These are phyloP conservation scores for Meiosimyza decipiens DNA, from an alignment of 2,888 invertebrate genomes.

Conservation along the genomic window DNA sequence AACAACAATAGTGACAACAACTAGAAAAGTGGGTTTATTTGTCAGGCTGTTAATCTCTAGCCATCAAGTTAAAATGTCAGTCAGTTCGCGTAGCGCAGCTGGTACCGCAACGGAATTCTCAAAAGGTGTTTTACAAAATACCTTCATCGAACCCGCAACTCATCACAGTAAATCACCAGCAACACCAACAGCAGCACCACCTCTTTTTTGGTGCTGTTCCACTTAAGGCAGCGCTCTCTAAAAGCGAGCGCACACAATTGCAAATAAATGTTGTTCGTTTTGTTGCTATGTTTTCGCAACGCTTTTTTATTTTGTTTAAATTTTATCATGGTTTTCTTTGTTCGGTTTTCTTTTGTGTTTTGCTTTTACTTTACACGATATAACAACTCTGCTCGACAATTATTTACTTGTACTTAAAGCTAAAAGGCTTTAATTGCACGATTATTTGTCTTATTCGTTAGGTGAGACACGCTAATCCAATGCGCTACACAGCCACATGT, in stretches of 20 bases:
- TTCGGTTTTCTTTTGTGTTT: slow-evolving; percentile 42
- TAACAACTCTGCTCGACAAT: slow-evolving; percentile 54
- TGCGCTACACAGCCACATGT: slow-evolving; percentile 1
- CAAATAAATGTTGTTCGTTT: slow-evolving; percentile 7
- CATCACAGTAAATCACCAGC: slow-evolving; percentile 50
- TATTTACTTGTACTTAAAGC: slow-evolving; percentile 63
- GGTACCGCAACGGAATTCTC: slow-evolving; percentile 10
- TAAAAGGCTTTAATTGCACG: slow-evolving; percentile 64
- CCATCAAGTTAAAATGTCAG: slow-evolving; percentile 47
- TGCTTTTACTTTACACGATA: slow-evolving; percentile 32
- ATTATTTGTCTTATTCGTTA: slow-evolving; percentile 65
- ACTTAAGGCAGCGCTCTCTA: neutral
- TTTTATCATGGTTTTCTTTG: slow-evolving; percentile 36
- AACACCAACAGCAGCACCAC: no score
- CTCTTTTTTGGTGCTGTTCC: neutral
- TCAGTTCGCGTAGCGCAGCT: slow-evolving; percentile 6
- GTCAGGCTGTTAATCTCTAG: slow-evolving; percentile 63
- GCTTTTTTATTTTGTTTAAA: neutral
- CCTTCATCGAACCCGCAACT: slow-evolving; percentile 54
- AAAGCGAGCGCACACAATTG: neutral
- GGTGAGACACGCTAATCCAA: slow-evolving; percentile 62
- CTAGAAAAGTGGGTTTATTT: slow-evolving; percentile 45
- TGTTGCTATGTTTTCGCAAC: neutral
- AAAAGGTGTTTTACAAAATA: no score
- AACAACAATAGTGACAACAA: slow-evolving; percentile 20